Base-by-base conservation (phyloP, 30 jellyfish, hydroid and myxozoan species). In the Sanderia malayensis region DNA sequence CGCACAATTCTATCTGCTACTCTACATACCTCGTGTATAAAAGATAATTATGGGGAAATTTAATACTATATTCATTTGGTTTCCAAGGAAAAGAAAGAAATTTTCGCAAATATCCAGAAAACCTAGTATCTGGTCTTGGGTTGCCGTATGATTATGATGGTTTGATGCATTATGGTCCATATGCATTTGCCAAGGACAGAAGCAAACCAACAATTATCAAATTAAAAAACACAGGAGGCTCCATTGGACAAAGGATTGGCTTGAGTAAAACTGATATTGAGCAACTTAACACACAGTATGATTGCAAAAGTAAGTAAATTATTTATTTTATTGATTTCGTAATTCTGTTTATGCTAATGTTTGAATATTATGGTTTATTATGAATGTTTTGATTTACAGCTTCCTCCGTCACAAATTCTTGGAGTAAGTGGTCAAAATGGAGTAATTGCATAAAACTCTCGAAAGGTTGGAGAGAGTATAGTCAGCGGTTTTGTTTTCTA, bases 61-160 rank as follows among this genome's bases (percentile, higher is more conserved):
- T n/a, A n/a, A n/a, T n/a, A n/a, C n/a, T n/a, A n/a, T n/a, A n/a
- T n/a, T n/a, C n/a, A 0, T 20, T 17, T 32, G 19, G 69, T 58
- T 27, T 63, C 26, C 11, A 26, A 79, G 90, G 77, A 0, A 66
- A 23, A 4, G 83, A 65, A 25, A 30, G 17, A n/a, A 79, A 79
- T 20, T 79, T 79, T 34, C 25, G 26, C 23, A 79, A 65, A 53
- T 22, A 28, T 21, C 28, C 58, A 2, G 15, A n/a, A 3, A 45
- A 24, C 11, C 46, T 46, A 13, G 75, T 79, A 29, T 58, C 90
- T 20, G 66, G 76, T 8, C 31, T 79, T 2, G 82, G 82, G 4
- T 70, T 66, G 4, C 90, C 90, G 17, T 79, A 79, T 79, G 90
- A 79, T 32, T 79, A 65, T 61, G 90, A 79, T 79, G 90, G 90